These are phyloP conservation scores for Drosophila pallidifrons DNA, from an alignment of 1,140 invertebrate species.

Conservation along the genomic window DNA sequence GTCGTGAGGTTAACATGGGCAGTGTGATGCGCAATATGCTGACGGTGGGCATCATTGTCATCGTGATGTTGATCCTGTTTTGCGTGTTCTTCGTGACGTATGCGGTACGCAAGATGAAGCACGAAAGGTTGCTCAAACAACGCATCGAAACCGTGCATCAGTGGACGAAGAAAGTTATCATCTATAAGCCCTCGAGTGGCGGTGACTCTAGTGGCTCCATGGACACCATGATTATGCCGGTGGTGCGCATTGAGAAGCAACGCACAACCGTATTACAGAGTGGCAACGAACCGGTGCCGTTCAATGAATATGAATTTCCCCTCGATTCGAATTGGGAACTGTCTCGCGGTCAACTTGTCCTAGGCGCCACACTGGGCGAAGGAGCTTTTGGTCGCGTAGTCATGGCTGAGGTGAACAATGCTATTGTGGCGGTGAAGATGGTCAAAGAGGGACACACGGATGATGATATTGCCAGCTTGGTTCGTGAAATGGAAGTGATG, in stretches of 20 bases:
- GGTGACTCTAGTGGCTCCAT: slow-evolving; percentile 85
- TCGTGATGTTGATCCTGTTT: slow-evolving; percentile 52
- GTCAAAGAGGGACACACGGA: slow-evolving; percentile 99
- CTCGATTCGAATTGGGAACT: slow-evolving; percentile 97
- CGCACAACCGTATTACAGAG: slow-evolving; percentile 88
- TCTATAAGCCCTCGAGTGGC: slow-evolving; percentile 90
- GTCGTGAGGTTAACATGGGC: slow-evolving; percentile 30
- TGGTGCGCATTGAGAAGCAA: slow-evolving; percentile 94
- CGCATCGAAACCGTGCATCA: slow-evolving; percentile 92
- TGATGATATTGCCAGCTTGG: slow-evolving; percentile 98
- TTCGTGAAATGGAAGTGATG: slow-evolving; percentile 99
- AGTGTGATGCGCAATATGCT: slow-evolving; percentile 46
- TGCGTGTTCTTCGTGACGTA: slow-evolving; percentile 84
- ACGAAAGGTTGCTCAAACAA: slow-evolving; percentile 88
- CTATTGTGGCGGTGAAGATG: slow-evolving; percentile 99
- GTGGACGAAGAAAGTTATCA: slow-evolving; percentile 95
- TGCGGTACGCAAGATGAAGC: slow-evolving; percentile 87
- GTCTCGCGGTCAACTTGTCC: slow-evolving; percentile 89
- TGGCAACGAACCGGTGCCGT: slow-evolving; percentile 87
- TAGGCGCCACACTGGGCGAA: slow-evolving; percentile 95
- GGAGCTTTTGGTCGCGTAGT: slow-evolving; percentile 98
- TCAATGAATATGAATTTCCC: slow-evolving; percentile 97
- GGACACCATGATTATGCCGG: slow-evolving; percentile 90
- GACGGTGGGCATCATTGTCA: slow-evolving; percentile 35
- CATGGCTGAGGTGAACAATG: slow-evolving; percentile 92